A percentile compares a stretch with the other conserved stretches of the same genome.
phyloP scores from a whole-genome alignment of 37 sponge, comb jelly and placozoan genomes.

The Bolinopsis microptera region DNA sequence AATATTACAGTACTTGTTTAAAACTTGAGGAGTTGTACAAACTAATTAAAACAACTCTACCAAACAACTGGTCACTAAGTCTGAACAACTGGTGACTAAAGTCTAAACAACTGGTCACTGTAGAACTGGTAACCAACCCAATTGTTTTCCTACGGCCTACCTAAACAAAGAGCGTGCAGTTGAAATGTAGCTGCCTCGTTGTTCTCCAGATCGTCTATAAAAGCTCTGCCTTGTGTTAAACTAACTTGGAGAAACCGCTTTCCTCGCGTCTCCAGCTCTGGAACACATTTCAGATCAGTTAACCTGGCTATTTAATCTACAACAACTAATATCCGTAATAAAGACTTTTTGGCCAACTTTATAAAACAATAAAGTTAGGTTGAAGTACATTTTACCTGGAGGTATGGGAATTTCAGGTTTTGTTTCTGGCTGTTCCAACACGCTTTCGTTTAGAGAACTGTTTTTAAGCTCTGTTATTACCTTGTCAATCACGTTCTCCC shows the following conservation, averaged over 20 bases:
- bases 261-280: conserved; percentile 28
- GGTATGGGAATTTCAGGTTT: not conserved
- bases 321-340: too few species aligned
- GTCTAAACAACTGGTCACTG: too few species aligned
- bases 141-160: too few species aligned
- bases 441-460: conserved; percentile 8
- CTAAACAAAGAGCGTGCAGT: conserved; percentile 34
- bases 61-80: too few species aligned
- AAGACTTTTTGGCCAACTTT: too few species aligned
- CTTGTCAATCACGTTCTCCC: conserved; percentile 2
- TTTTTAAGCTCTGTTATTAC: conserved; percentile 23
- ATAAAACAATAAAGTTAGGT: too few species aligned
- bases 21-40: too few species aligned
- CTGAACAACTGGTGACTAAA: too few species aligned
- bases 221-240: conserved; percentile 19
- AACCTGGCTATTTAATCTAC: not conserved
- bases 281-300: not conserved
- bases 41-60: too few species aligned
- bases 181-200: conserved; percentile 24
- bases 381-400: too few species aligned
- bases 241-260: conserved; percentile 31
- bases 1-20: too few species aligned
- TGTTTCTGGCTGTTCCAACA: not conserved
- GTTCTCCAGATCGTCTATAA: conserved; percentile 30
- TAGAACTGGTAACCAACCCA: too few species aligned